Evolutionary conservation across 2,888 invertebrate species (phyloP), one percentile per base, ranked within the genome.

Genomic region (Theristus sp.): DNA sequence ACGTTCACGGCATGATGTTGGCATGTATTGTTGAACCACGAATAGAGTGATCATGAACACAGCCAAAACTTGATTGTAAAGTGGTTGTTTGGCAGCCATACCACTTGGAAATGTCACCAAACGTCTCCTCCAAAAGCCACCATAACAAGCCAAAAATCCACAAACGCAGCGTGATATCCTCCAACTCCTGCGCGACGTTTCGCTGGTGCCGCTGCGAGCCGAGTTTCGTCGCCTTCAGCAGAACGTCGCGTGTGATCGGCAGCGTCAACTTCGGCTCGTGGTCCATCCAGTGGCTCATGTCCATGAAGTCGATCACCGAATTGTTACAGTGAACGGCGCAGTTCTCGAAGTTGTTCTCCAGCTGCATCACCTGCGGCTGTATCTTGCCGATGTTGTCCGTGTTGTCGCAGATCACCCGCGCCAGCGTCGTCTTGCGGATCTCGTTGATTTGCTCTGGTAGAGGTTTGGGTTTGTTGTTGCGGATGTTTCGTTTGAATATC

Each of bases 291-390:
- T 61, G 60, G 17, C 57, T 57, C 10, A 68, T 62, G 59, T 71
- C 63, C 29, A 67, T 61, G 24, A 61, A 57, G 20, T 61, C 64
- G 58, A 71, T 66, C 10, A 68, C 65, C 2, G 65, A 61, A 17
- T 68, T 69, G 59, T 71, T 69, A 58, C 72, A 72, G 26, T 63
- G 62, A 28, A 72, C 60, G 1, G 69, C 69, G 56, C 70, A 70
- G 60, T 72, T 72, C 72, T 69, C 69, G 62, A 66, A 73, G 25
- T 69, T 65, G 65, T 72, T 70, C 1, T 67, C 67, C n/a, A 67
- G 57, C 55, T 67, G 65, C 60, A 72, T 70, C 1, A 66, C 68
- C 25, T 67, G 62, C 31, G 68, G 70, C 61, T 72, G 72, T 6
- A 71, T 62, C 13, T 64, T 63, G 20, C 67, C 67, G 10, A 71